These are phyloP conservation scores for Andrena minutula DNA, from an alignment of 2,888 invertebrate species.

Conservation along the genomic window DNA sequence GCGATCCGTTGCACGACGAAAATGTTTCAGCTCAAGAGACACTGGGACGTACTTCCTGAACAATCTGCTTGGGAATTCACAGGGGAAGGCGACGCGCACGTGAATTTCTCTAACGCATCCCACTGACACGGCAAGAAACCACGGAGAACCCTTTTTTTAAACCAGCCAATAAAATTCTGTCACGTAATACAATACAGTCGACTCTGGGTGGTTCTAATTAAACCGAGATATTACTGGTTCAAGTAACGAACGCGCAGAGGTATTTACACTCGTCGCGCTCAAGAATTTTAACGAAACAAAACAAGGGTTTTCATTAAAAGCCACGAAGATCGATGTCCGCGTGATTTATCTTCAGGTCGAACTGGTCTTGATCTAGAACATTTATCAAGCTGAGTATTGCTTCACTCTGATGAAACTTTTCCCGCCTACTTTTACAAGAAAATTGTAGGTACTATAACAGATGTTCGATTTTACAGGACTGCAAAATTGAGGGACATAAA, in stretches of 20 bases:
- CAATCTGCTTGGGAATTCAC: conserved; percentile 29
- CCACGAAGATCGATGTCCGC: conserved; percentile 10
- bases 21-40: conserved; percentile 10
- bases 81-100: conserved; percentile 31
- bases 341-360: conserved; percentile 27
- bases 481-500: too few relatives aligned
- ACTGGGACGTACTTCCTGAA: conserved; percentile 16
- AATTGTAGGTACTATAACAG: too few relatives aligned
- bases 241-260: conserved; percentile 46
- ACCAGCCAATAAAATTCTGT: conserved; percentile 58
- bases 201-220: conserved; percentile 40
- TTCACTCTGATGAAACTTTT: too few relatives aligned
- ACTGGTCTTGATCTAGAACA: not conserved
- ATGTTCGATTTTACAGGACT: too few relatives aligned
- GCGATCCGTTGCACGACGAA: conserved; percentile 17
- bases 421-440: not conserved
- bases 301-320: conserved; percentile 50
- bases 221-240: conserved; percentile 57
- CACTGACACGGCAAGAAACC: conserved; percentile 33
- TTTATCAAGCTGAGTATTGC: not conserved
- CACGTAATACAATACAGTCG: conserved; percentile 51
- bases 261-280: conserved; percentile 22
- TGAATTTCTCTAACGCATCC: conserved; percentile 44
- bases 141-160: conserved; percentile 35
- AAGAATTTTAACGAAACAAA: conserved; percentile 59